These are phyloP conservation scores for Paraplagusia blochii DNA, from an alignment of 2,113 vertebrate genomes.

Conservation along the genomic window DNA sequence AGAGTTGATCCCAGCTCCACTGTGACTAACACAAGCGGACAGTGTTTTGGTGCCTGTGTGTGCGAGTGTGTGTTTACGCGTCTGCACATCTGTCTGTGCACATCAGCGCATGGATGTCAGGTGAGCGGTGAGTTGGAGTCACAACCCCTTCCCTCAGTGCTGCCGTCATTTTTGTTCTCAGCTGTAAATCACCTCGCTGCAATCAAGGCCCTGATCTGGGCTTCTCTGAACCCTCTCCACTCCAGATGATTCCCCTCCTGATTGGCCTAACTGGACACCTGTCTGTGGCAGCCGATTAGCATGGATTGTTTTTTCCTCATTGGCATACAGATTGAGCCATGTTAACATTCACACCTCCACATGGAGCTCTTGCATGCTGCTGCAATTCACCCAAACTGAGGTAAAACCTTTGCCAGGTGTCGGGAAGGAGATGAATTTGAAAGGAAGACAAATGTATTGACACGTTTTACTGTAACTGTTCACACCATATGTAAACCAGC, in stretches of 20 bases:
- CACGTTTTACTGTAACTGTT: too few relatives aligned
- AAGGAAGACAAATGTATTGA: too few relatives aligned
- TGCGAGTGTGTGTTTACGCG: neutral
- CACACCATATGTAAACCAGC: too few relatives aligned
- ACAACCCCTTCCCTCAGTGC: slow-evolving; percentile 62
- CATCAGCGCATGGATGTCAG: slow-evolving; percentile 46
- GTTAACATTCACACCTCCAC: slow-evolving; percentile 67
- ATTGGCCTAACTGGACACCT: slow-evolving; percentile 81
- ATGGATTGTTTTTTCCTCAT: slow-evolving; percentile 76
- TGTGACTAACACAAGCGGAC: slow-evolving; percentile 11
- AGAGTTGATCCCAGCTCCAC: slow-evolving; percentile 21
- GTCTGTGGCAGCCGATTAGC: slow-evolving; percentile 75
- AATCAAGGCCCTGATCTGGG: slow-evolving; percentile 71
- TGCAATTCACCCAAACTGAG: slow-evolving; percentile 20
- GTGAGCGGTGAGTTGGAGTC: slow-evolving; percentile 53
- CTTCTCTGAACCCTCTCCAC: slow-evolving; percentile 70
- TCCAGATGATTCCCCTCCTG: slow-evolving; percentile 77
- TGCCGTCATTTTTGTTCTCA: slow-evolving; percentile 74
- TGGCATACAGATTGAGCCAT: slow-evolving; percentile 66
- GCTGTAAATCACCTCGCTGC: slow-evolving; percentile 76
- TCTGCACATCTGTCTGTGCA: slow-evolving; percentile 19
- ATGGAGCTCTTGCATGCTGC: slow-evolving; percentile 7
- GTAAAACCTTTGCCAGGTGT: neutral
- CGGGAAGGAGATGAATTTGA: too few relatives aligned
- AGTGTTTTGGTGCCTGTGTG: slow-evolving; percentile 3